These are phyloP conservation scores for Parasteatoda tepidariorum DNA, from an alignment of 1,140 invertebrate genomes.

Conservation along the genomic window DNA sequence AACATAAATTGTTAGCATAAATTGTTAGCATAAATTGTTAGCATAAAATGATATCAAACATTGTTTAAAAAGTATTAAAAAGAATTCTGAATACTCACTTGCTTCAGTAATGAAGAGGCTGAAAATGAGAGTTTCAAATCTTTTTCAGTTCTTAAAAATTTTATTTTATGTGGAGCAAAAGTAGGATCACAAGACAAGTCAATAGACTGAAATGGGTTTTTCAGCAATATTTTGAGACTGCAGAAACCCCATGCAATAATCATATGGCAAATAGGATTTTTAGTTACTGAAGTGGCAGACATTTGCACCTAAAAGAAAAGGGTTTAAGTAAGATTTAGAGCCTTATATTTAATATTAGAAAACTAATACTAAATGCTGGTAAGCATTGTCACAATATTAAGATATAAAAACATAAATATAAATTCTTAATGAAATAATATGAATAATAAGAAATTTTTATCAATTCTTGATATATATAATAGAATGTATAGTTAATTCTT, in stretches of 20 bases:
- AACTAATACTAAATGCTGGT: neutral
- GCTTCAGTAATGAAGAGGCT: slow-evolving; percentile 36
- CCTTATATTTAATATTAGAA: neutral
- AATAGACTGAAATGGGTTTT: slow-evolving; percentile 13
- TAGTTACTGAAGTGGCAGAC: slow-evolving; percentile 15
- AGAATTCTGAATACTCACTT: too few species aligned
- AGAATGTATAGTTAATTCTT: too few species aligned
- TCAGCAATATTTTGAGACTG: neutral
- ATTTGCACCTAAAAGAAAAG: neutral
- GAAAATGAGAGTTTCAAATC: slow-evolving; percentile 26
- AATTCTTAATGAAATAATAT: neutral
- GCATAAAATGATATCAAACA: neutral
- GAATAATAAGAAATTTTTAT: too few species aligned
- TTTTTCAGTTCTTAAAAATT: slow-evolving; percentile 17
- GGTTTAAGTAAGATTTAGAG: neutral
- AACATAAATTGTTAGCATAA: too few species aligned
- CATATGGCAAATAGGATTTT: slow-evolving; percentile 10
- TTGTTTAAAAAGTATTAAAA: neutral
- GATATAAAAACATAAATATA: neutral
- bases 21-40: too few species aligned
- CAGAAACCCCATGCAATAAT: slow-evolving; percentile 30
- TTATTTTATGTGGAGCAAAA: slow-evolving; percentile 12
- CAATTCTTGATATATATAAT: too few species aligned
- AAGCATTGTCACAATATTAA: neutral
- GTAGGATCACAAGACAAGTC: slow-evolving; percentile 8